phyloP scores from a whole-genome alignment of 2,113 vertebrate genomes.

The Corvus hawaiiensis region DNA sequence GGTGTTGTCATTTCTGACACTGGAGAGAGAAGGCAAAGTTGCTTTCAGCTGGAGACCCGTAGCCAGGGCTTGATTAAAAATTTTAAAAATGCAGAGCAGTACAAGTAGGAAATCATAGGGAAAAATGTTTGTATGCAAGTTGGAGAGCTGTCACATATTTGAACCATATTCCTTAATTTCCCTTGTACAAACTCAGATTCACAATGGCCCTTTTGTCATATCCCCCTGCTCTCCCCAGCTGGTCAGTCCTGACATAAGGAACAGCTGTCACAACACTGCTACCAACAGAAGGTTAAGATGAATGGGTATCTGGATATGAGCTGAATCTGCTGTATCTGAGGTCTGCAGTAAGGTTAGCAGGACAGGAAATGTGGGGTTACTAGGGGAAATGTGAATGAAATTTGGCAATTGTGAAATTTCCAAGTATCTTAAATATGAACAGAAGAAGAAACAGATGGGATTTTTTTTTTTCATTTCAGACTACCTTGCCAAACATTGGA shows the following conservation, averaged over 20 bases:
- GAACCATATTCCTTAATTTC: background rate
- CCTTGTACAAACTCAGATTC: background rate
- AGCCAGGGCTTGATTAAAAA: background rate
- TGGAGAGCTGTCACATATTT: background rate
- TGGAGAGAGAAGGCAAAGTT: background rate
- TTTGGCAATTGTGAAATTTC: slow-evolving; percentile 10
- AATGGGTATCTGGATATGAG: background rate
- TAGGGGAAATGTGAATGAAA: background rate
- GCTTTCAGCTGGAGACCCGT: background rate
- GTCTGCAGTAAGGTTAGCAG: background rate
- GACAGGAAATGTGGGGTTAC: background rate
- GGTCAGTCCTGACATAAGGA: background rate
- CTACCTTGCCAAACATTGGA: background rate
- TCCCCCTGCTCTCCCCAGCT: background rate
- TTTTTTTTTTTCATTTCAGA: background rate
- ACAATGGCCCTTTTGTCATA: background rate
- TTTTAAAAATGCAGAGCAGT: background rate
- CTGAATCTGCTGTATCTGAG: background rate
- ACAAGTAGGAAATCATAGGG: background rate
- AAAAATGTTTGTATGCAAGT: accelerated
- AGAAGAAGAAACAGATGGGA: background rate
- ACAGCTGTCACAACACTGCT: background rate
- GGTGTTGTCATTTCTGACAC: background rate
- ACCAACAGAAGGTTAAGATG: background rate
- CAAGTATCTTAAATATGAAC: background rate